These are phyloP conservation scores for Clepsis dumicolana DNA, from an alignment of 2,888 invertebrate species.

Conservation along the genomic window DNA sequence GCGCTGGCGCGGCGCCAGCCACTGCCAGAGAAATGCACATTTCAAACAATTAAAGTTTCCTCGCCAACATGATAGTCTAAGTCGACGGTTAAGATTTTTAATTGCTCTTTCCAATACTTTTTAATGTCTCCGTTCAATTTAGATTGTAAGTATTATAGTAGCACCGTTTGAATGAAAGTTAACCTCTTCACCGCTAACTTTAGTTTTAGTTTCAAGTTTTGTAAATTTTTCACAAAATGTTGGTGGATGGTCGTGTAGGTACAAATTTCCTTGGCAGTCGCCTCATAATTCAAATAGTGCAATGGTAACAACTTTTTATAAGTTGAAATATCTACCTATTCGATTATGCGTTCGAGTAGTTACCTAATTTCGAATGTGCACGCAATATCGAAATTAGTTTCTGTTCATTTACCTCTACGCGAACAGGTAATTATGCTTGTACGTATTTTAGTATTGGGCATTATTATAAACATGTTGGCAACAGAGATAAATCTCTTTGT, in stretches of 20 bases:
- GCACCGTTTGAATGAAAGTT: not conserved
- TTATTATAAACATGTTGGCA: not conserved
- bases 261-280: not conserved
- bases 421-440: not conserved
- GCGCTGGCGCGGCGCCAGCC: conserved; percentile 38
- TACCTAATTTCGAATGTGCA: conserved; percentile 16
- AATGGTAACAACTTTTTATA: not conserved
- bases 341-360: conserved; percentile 13
- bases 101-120: conserved; percentile 38
- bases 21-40: conserved; percentile 40
- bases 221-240: not conserved
- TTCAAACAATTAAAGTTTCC: conserved; percentile 66
- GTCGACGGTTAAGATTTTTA: conserved; percentile 35
- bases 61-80: conserved; percentile 45
- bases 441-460: conserved; percentile 7
- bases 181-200: not conserved
- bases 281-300: not conserved
- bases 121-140: conserved; percentile 4
- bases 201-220: not conserved
- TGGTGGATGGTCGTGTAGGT: too few relatives aligned
- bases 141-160: not conserved
- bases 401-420: conserved; percentile 24
- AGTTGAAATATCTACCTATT: not conserved
- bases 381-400: conserved; percentile 35
- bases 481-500: conserved; percentile 9